phyloP scores from a whole-genome alignment of 2,113 vertebrate species.

The Rhizomys pruinosus region DNA sequence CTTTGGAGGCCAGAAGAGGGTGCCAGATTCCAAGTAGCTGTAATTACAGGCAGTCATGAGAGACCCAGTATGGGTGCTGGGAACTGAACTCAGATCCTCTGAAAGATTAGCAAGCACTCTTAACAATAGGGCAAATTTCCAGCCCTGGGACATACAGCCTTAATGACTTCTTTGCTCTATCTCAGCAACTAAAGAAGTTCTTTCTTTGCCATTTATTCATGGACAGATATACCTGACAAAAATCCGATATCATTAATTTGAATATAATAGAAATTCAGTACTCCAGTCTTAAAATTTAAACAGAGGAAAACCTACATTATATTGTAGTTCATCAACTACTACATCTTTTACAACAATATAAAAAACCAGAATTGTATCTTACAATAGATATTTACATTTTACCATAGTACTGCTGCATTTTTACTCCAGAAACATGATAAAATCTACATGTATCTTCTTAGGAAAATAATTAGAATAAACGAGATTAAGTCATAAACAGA shows the following conservation, averaged over 20 bases:
- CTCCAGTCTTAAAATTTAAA: conserved; percentile 16
- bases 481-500: not conserved
- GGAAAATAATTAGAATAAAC: not conserved
- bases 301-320: conserved; percentile 8
- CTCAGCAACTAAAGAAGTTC: not conserved
- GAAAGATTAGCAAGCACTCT: not conserved
- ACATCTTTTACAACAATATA: conserved; percentile 18
- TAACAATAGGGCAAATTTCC: too few relatives aligned
- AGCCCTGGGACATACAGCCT: not conserved
- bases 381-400: not conserved
- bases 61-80: not conserved
- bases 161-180: conserved; percentile 18
- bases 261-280: conserved; percentile 40
- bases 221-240: not conserved
- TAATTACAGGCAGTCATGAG: not conserved
- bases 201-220: conserved; percentile 36
- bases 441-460: not conserved
- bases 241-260: not conserved
- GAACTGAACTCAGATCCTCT: not conserved
- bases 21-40: not conserved
- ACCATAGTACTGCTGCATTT: not conserved
- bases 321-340: conserved; percentile 17
- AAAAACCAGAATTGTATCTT: conserved; percentile 45
- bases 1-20: not conserved
- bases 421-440: conserved; percentile 26